These are phyloP conservation scores for Rafetus swinhoei DNA, from an alignment of 2,113 vertebrate genomes.

Conservation along the genomic window DNA sequence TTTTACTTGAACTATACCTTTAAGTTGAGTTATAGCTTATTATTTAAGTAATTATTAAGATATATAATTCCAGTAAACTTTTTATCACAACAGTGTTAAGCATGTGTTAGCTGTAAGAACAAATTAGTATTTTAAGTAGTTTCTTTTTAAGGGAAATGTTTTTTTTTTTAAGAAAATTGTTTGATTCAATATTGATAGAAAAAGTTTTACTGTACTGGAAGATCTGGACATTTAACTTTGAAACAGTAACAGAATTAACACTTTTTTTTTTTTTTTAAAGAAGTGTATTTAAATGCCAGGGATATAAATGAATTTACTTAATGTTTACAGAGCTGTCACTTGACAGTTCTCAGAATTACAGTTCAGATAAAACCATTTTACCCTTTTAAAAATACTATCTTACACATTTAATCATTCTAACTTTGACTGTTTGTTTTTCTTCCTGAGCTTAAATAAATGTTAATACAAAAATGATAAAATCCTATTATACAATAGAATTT, in stretches of 20 bases:
- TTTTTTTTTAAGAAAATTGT: background rate
- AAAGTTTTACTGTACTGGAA: background rate
- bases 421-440: background rate
- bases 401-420: background rate
- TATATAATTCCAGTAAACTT: background rate
- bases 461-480: background rate
- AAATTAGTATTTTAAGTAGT: background rate
- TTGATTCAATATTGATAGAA: background rate
- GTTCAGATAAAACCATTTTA: slow-evolving; percentile 8
- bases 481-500: background rate
- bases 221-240: background rate
- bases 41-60: background rate
- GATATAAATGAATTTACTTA: background rate
- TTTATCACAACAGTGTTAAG: background rate
- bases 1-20: background rate
- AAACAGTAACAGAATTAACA: background rate
- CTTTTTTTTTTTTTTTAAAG: background rate
- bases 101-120: background rate
- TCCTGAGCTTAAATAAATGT: background rate
- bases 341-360: background rate
- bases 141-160: background rate
- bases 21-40: background rate
- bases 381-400: background rate
- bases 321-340: slow-evolving; percentile 18
- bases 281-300: slow-evolving; percentile 15